Evolutionary conservation across 2,797 vertebrate species (phyloP).

Genomic region (Phaenicophaeus curvirostris): DNA sequence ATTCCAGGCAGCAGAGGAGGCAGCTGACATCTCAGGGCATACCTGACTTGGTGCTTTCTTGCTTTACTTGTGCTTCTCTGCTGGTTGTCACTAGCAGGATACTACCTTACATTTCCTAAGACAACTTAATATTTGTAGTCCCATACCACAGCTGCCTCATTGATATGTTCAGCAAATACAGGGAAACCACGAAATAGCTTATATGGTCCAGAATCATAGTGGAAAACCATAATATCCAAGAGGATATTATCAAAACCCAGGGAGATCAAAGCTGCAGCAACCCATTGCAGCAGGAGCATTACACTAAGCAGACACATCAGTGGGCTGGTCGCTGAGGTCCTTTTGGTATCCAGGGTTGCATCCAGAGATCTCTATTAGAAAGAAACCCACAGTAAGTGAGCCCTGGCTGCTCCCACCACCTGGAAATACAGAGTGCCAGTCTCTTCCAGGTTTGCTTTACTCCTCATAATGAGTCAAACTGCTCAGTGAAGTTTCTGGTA

Average conservation of each 20-base stretch:
- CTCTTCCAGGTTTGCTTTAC: background rate
- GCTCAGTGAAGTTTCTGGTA: constrained; percentile 12
- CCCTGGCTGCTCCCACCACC: background rate
- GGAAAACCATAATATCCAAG: background rate
- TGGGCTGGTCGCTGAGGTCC: background rate
- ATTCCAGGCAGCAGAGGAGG: background rate
- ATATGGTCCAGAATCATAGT: background rate
- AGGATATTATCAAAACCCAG: background rate
- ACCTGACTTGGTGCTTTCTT: background rate
- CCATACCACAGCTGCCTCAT: background rate
- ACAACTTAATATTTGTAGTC: background rate
- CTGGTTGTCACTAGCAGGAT: background rate
- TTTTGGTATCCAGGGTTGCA: background rate
- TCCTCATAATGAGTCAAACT: background rate
- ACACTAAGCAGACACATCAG: background rate
- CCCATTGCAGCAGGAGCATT: background rate
- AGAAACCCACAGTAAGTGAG: background rate
- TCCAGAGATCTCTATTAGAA: background rate
- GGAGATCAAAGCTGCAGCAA: background rate
- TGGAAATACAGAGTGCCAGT: background rate
- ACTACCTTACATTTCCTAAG: background rate
- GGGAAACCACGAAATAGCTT: background rate
- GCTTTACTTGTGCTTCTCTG: background rate
- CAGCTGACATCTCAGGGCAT: background rate
- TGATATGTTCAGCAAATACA: background rate